phyloP scores from a whole-genome alignment of 2,797 vertebrate genomes.

The Acanthis flammea region DNA sequence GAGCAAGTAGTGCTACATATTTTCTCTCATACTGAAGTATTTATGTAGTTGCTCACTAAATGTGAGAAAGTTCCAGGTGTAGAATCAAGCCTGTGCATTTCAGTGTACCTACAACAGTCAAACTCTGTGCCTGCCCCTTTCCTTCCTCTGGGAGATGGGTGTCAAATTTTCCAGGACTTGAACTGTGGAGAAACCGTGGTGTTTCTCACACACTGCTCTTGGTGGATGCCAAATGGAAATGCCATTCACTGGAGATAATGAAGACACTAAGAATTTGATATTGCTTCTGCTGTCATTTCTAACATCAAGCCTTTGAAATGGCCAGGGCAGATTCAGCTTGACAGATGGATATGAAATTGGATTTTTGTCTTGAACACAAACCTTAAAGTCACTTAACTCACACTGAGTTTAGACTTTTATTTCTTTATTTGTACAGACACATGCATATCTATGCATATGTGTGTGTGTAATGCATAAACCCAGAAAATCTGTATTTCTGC shows the following conservation, averaged over 20 bases:
- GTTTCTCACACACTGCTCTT: not conserved
- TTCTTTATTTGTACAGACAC: not conserved
- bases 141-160: not conserved
- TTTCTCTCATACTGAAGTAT: not conserved
- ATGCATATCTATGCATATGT: not conserved
- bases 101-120: not conserved
- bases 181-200: not conserved
- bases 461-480: not conserved
- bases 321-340: not conserved
- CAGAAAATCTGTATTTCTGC: not conserved
- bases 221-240: not conserved
- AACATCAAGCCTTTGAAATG: not conserved
- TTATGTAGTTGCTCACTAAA: not conserved
- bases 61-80: not conserved
- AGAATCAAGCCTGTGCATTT: not conserved
- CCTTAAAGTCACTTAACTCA: not conserved
- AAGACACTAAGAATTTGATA: not conserved
- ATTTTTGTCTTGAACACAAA: not conserved
- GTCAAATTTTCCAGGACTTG: not conserved
- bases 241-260: not conserved
- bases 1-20: not conserved
- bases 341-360: slow-evolving; percentile 8
- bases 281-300: not conserved
- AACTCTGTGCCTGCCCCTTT: not conserved
- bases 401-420: not conserved